Conservation (phyloP, 1,140 invertebrate genomes). For the Venturia canescens region DNA sequence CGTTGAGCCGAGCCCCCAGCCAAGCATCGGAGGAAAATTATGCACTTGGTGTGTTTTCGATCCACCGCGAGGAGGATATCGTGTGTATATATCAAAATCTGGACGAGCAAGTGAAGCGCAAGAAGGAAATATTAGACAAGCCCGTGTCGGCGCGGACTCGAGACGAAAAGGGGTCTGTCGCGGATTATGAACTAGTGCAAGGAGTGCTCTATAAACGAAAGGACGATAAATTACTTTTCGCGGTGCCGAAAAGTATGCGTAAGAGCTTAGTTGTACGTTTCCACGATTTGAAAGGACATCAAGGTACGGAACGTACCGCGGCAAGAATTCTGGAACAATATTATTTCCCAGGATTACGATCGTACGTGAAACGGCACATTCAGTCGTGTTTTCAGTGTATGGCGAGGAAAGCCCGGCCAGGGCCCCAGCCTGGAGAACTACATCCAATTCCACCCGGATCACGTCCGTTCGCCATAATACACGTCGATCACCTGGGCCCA, state of each 20-base stretch:
- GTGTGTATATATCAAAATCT: slow-evolving; percentile 23
- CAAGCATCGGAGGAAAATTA: neutral
- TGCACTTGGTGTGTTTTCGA: neutral
- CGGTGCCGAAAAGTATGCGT: slow-evolving; percentile 1
- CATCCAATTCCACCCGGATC: slow-evolving; percentile 51
- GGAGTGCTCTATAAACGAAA: slow-evolving; percentile 23
- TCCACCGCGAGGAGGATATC: neutral
- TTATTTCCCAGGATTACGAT: slow-evolving; percentile 17
- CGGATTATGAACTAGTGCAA: slow-evolving; percentile 22
- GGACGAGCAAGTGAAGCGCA: neutral
- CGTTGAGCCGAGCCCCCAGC: slow-evolving; percentile 55
- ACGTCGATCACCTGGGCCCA: slow-evolving; percentile 55
- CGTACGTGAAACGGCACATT: slow-evolving; percentile 48
- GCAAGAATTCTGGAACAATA: slow-evolving; percentile 10
- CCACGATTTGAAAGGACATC: slow-evolving; percentile 13
- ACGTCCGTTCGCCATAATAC: slow-evolving; percentile 42
- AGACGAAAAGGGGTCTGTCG: neutral
- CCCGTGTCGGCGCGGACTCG: neutral
- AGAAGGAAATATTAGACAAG: slow-evolving; percentile 29
- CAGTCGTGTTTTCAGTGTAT: slow-evolving; percentile 51
- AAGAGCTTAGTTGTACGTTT: neutral
- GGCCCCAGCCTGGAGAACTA: slow-evolving; percentile 40
- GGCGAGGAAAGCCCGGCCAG: slow-evolving; percentile 43
- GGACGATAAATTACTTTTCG: neutral
- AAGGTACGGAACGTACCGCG: slow-evolving; percentile 5